Conservation (phyloP, 2,888 invertebrate species). For the Rhimphoctona megacephalus region DNA sequence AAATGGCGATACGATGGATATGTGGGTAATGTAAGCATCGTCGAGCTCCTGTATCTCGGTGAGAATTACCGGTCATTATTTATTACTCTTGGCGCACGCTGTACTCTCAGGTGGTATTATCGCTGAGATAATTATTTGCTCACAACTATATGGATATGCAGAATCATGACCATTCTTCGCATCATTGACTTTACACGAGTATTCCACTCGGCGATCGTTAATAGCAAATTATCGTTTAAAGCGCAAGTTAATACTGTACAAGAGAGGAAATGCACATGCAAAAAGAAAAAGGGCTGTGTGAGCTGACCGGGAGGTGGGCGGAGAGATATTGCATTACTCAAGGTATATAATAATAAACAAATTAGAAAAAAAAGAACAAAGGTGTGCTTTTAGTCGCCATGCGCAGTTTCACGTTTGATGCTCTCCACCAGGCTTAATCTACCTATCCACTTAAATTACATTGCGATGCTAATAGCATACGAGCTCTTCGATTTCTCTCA, state of each 20-base stretch:
- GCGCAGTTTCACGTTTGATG: conserved; percentile 31
- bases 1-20: not conserved
- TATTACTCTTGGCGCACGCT: conserved; percentile 39
- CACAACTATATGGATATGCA: conserved; percentile 31
- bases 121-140: conserved; percentile 60
- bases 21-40: not conserved
- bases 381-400: conserved; percentile 16
- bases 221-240: conserved; percentile 68
- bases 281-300: conserved; percentile 15
- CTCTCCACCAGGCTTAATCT: conserved; percentile 50
- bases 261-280: conserved; percentile 39
- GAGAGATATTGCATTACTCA: conserved; percentile 61
- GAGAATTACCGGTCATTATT: conserved; percentile 44
- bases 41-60: conserved; percentile 18
- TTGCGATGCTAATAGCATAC: conserved; percentile 31
- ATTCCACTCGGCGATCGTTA: conserved; percentile 59
- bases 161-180: conserved; percentile 45
- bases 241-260: conserved; percentile 59
- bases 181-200: conserved; percentile 50
- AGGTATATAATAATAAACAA: conserved; percentile 46
- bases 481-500: not conserved
- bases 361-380: conserved; percentile 8
- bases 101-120: conserved; percentile 43
- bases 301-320: conserved; percentile 63
- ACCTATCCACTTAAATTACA: conserved; percentile 50